A percentile compares a stretch with the other conserved stretches of the same genome.
These are phyloP conservation scores for Sakesphorus luctuosus DNA, from an alignment of 2,113 vertebrate species.

Conservation along the genomic window DNA sequence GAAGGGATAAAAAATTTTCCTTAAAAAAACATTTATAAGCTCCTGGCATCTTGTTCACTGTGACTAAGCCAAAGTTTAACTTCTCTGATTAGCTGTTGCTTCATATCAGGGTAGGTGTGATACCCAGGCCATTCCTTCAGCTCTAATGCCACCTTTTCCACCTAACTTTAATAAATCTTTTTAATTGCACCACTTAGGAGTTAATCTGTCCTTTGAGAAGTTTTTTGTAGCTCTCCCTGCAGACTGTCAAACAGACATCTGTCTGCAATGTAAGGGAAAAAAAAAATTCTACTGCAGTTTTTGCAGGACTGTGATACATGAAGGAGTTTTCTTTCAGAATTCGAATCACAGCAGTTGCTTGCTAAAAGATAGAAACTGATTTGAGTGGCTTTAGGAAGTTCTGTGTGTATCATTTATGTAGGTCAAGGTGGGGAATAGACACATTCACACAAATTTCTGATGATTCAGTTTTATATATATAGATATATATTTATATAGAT, in stretches of 20 bases:
- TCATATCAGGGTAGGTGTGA: not conserved
- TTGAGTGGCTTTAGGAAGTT: not conserved
- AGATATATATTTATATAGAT: not conserved
- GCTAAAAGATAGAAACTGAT: not conserved
- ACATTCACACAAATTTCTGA: not conserved
- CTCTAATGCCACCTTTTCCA: not conserved
- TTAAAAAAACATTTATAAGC: not conserved
- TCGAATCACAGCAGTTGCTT: not conserved
- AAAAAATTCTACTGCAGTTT: not conserved
- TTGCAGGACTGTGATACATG: fast-evolving
- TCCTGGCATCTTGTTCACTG: not conserved
- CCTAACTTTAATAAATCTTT: not conserved
- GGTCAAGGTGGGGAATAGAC: not conserved
- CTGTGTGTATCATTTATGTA: not conserved
- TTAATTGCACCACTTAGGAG: not conserved
- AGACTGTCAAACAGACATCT: not conserved
- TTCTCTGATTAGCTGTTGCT: not conserved
- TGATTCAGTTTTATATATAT: not conserved
- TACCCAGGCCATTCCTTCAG: not conserved
- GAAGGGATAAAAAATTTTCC: not conserved
- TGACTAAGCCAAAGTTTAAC: not conserved
- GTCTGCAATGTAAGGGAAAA: not conserved
- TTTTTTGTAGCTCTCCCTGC: not conserved
- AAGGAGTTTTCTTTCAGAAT: not conserved
- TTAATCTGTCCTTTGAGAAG: not conserved